phyloP scores from a whole-genome alignment of 2,888 invertebrate genomes.

The Euplagia quadripunctaria region DNA sequence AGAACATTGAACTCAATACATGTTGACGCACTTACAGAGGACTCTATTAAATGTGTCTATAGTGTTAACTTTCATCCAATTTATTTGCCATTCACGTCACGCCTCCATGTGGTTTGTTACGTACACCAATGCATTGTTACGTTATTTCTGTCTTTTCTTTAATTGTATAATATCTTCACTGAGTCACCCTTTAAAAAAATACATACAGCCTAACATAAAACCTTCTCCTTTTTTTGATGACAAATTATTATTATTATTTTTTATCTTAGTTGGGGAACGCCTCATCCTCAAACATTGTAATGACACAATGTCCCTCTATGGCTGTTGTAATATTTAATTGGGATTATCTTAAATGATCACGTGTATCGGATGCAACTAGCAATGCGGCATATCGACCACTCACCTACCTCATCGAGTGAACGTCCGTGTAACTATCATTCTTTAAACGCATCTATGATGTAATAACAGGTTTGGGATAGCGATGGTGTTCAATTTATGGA shows the following conservation, averaged over 20 bases:
- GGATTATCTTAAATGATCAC: constrained; percentile 39
- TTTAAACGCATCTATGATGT: constrained; percentile 41
- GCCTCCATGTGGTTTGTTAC: constrained; percentile 36
- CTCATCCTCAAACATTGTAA: background rate
- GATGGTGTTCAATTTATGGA: constrained; percentile 35
- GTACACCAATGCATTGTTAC: constrained; percentile 31
- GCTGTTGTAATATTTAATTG: constrained; percentile 34
- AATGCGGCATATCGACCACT: constrained; percentile 36
- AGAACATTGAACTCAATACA: background rate
- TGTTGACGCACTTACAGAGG: background rate
- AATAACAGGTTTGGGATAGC: constrained; percentile 48
- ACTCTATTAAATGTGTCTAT: constrained; percentile 22
- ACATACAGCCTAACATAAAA: too few relatives aligned
- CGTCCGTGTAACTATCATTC: constrained; percentile 33
- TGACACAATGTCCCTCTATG: background rate
- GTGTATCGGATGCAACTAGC: constrained; percentile 42
- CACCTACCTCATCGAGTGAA: constrained; percentile 46
- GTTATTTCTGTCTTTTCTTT: constrained; percentile 21
- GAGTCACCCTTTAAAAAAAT: constrained; percentile 2
- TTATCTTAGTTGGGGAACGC: background rate
- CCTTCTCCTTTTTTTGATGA: background rate
- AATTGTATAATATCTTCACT: constrained; percentile 20
- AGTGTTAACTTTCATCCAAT: constrained; percentile 40
- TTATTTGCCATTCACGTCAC: constrained; percentile 44
- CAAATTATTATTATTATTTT: constrained; percentile 5